Conservation (phyloP, 2,888 invertebrate genomes). For the Microplitis manilae region DNA sequence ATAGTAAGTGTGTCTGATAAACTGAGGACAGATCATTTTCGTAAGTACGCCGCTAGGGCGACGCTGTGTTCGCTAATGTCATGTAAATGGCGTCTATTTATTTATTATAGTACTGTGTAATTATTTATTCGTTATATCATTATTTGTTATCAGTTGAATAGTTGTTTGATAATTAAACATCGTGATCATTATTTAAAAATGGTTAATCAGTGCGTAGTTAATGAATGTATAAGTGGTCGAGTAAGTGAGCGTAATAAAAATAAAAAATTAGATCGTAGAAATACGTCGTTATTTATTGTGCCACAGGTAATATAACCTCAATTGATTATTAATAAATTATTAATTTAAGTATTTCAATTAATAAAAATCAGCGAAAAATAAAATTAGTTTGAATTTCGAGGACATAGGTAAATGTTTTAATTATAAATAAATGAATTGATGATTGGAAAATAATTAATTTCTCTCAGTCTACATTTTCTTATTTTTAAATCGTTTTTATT, state of each 20-base stretch:
- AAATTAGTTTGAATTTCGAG: neutral
- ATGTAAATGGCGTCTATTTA: neutral
- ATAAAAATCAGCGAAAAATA: neutral
- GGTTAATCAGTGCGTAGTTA: neutral
- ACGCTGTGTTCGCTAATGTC: neutral
- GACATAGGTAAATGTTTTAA: too few relatives aligned
- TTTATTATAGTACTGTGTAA: neutral
- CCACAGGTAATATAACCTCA: neutral
- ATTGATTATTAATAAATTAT: neutral
- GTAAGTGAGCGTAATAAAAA: neutral
- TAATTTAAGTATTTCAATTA: neutral
- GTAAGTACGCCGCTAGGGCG: neutral
- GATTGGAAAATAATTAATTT: too few relatives aligned
- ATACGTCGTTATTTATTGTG: neutral
- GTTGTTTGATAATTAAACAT: neutral
- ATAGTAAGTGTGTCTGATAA: neutral
- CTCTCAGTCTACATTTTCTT: too few relatives aligned
- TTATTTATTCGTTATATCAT: too few relatives aligned
- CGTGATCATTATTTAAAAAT: neutral
- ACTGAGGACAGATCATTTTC: neutral
- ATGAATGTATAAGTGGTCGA: neutral
- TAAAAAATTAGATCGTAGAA: neutral
- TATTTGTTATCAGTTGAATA: neutral
- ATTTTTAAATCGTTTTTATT: too few relatives aligned
- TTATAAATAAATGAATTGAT: too few relatives aligned